phyloP scores from a whole-genome alignment of 2,113 vertebrate genomes.

The Oncorhynchus clarkii region DNA sequence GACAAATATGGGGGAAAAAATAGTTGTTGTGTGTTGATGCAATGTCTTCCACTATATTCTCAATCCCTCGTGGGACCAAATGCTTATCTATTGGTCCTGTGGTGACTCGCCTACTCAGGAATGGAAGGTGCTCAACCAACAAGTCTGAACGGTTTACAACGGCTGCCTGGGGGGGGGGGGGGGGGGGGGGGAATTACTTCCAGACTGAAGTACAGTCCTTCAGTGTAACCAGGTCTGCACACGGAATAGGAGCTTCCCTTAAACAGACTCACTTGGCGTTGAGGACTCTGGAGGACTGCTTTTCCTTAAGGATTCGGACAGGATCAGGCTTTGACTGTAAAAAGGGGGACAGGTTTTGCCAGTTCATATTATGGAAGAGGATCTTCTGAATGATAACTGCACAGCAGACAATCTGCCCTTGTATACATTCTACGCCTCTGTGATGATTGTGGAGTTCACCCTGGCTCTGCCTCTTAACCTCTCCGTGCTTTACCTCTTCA shows the following conservation, averaged over 20 bases:
- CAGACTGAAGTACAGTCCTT: constrained; percentile 1
- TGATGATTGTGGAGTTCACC: constrained; percentile 76
- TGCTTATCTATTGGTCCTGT: background rate
- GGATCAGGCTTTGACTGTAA: background rate
- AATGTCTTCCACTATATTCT: background rate
- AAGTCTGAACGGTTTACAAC: too few relatives aligned
- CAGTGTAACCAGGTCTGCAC: background rate
- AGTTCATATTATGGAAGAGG: background rate
- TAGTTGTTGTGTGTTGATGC: background rate
- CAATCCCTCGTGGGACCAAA: background rate
- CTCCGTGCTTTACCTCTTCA: constrained; percentile 75
- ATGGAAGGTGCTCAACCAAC: too few relatives aligned
- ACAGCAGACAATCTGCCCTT: background rate
- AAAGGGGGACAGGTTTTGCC: background rate
- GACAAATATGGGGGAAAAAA: too few relatives aligned
- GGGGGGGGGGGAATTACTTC: constrained; percentile 12
- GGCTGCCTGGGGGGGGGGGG: background rate
- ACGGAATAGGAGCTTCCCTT: background rate
- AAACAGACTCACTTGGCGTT: background rate
- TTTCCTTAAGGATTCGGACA: background rate
- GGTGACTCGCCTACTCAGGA: too few relatives aligned
- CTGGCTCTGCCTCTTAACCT: constrained; percentile 77
- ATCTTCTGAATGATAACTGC: constrained; percentile 32
- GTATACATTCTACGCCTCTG: constrained; percentile 67
- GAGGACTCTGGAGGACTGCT: background rate